Conservation (phyloP, 2,113 vertebrate genomes). For the Brachypteracias leptosomus region DNA sequence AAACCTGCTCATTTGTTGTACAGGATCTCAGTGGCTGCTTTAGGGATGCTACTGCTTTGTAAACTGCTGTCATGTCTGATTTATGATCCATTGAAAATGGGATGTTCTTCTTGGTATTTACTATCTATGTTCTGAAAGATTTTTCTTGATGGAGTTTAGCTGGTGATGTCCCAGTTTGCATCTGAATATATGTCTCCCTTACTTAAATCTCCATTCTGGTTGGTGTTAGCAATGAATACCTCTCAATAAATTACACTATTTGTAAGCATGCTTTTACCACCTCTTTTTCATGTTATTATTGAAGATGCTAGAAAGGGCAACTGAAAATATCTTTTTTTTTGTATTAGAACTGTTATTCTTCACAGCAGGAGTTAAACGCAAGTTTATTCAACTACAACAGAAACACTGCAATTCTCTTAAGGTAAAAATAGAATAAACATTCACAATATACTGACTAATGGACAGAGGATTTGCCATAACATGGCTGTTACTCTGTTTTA, state of each 20-base stretch:
- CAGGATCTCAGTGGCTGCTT: background rate
- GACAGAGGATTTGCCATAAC: background rate
- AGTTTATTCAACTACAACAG: background rate
- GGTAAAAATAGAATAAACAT: background rate
- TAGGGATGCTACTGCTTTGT: background rate
- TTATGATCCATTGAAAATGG: background rate
- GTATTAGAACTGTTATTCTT: background rate
- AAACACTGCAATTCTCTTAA: background rate
- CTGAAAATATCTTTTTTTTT: background rate
- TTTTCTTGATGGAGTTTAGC: background rate
- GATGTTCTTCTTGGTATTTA: background rate
- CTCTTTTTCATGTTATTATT: background rate
- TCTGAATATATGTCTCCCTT: background rate
- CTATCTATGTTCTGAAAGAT: background rate
- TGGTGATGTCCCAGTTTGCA: background rate
- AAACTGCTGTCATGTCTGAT: background rate
- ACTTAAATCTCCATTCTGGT: background rate
- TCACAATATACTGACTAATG: background rate
- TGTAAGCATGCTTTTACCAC: background rate
- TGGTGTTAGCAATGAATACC: background rate
- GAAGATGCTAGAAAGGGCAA: background rate
- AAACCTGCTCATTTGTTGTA: background rate
- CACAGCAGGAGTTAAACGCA: background rate
- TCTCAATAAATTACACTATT: background rate
- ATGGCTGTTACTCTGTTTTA: background rate